Evolutionary conservation across 2,797 vertebrate genomes (phyloP), one percentile per base, ranked within the genome.

Genomic region (Heliangelus exortis): DNA sequence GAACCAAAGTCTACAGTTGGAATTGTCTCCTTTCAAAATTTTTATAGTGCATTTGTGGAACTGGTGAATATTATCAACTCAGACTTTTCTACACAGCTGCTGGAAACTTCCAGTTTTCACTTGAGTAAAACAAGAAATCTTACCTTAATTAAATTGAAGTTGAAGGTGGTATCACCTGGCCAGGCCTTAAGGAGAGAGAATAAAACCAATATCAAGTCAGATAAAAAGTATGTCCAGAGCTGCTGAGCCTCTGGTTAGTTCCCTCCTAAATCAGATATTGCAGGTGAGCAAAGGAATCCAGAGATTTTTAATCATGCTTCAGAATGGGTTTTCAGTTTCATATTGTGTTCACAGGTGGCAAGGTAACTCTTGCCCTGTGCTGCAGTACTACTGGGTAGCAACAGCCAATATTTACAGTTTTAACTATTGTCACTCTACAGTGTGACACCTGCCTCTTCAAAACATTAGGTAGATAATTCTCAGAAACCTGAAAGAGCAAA

Each of bases 71-170:
- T 39, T 66, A 48, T 8, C 31, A 61, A 6, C 15, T 47, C 29
- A 54, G 29, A 26, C 33, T 61, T 23, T 65, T 87, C 22, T 48
- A 72, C 7, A 55, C 0, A 62, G 31, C 51, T 58, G 29, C 62
- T 84, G 28, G 54, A 91, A 81, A 39, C 9, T 39, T 6, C 8
- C 41, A 26, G 13, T 13, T 72, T 86, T 67, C 68, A 71, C 26
- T 36, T 75, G 36, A 80, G 34, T 34, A n/a, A 59, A 87, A 19
- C 41, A 90, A n/a, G 20, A 71, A 48, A 58, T 43, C 90, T 98
- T 98, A 99, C 99, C 99, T 98, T 98, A 97, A 99, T 98, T 94
- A 97, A 97, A 87, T 66, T 96, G 82, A 99, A 95, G 95, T 98
- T 97, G 84, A 98, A 67, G 41, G 96, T 95, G 61, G 94, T 98